Evolutionary conservation across 2,797 vertebrate genomes (phyloP).

Genomic region (Coccyzus lansbergi): DNA sequence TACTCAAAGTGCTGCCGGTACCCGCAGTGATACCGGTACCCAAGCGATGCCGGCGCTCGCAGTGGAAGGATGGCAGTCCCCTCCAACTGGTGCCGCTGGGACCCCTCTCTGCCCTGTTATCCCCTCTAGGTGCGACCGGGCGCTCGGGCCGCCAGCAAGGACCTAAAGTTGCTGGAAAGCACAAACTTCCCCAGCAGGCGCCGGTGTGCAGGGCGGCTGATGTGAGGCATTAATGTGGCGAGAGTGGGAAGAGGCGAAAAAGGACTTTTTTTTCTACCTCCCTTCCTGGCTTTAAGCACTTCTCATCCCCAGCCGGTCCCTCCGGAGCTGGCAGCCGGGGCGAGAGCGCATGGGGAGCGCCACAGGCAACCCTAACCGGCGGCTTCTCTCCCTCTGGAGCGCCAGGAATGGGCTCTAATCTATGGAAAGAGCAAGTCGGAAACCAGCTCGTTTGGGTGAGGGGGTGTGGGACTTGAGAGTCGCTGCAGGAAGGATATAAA

Average conservation of each 20-base stretch:
- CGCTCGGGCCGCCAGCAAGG: background rate
- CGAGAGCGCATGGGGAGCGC: background rate
- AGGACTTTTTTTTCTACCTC: background rate
- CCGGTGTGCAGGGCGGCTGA: background rate
- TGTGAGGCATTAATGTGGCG: background rate
- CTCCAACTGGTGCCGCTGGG: too few relatives aligned
- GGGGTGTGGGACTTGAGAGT: constrained; percentile 42
- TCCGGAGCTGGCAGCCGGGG: constrained; percentile 7
- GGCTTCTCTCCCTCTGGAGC: background rate
- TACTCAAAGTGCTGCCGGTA: too few relatives aligned
- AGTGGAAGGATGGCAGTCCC: too few relatives aligned
- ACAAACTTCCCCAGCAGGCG: constrained; percentile 37
- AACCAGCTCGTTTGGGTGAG: constrained; percentile 23
- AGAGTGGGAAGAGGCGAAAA: background rate
- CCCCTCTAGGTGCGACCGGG: too few relatives aligned
- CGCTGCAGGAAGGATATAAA: constrained; percentile 53
- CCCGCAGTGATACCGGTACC: too few relatives aligned
- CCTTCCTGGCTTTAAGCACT: background rate
- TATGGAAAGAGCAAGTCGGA: background rate
- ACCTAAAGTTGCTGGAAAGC: constrained; percentile 42
- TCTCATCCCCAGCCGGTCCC: background rate
- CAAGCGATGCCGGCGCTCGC: too few relatives aligned
- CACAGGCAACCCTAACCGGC: constrained; percentile 4
- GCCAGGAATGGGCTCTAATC: background rate
- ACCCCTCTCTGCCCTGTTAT: too few relatives aligned